Conservation (phyloP, 2,113 vertebrate species). For the Panurus biarmicus region DNA sequence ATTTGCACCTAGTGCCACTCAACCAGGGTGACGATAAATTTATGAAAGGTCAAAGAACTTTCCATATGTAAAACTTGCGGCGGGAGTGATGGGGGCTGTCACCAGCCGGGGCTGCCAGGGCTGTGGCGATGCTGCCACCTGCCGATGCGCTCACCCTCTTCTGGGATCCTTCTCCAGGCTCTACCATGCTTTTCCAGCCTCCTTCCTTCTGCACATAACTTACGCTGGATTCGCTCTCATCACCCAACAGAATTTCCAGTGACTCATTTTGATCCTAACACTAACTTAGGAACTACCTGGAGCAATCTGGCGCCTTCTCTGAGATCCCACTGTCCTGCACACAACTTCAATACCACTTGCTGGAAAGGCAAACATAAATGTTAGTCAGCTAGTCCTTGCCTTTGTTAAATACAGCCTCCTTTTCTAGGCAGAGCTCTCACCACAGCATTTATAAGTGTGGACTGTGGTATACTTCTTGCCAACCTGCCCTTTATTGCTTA, state of each 20-base stretch:
- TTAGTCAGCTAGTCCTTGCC: too few relatives aligned
- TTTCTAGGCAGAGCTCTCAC: background rate
- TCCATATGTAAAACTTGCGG: conserved; percentile 37
- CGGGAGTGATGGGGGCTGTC: background rate
- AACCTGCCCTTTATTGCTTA: background rate
- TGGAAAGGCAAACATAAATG: background rate
- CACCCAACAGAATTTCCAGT: background rate
- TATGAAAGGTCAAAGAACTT: conserved; percentile 74
- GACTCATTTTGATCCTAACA: background rate
- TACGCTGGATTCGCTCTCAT: background rate
- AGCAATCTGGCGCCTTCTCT: background rate
- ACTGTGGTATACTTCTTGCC: accelerated
- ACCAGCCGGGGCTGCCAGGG: background rate
- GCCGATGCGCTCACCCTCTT: conserved; percentile 1
- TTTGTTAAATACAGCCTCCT: background rate
- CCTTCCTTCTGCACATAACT: accelerated
- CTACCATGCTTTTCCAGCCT: background rate
- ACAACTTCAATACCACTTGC: background rate
- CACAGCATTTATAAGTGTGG: too few relatives aligned
- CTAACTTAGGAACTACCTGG: background rate
- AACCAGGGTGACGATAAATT: conserved; percentile 69
- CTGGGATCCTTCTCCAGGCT: too few relatives aligned
- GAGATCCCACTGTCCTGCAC: accelerated
- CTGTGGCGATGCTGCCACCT: conserved; percentile 82
- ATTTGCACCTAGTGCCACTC: conserved; percentile 72